Percentiles rank a stretch among this genome's conserved stretches.
Conservation (phyloP, 2,888 invertebrate genomes). For the Formica aserva region DNA sequence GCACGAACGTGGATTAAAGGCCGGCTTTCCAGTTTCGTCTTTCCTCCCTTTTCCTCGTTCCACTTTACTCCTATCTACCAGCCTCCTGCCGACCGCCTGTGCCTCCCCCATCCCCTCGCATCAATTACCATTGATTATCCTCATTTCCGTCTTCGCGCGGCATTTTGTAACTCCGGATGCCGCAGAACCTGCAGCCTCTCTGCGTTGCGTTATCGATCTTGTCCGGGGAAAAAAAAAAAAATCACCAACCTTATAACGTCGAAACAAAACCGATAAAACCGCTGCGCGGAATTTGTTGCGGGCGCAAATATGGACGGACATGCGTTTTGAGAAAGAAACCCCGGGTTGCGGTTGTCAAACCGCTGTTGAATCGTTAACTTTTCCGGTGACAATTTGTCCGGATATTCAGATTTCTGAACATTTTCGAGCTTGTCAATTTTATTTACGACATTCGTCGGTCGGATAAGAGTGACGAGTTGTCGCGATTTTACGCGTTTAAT, state of each 20-base stretch:
- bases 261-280: conserved; percentile 21
- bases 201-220: conserved; percentile 40
- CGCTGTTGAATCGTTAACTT: not conserved
- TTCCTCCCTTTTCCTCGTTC: conserved; percentile 17
- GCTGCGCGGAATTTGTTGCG: conserved; percentile 1
- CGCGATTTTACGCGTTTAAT: not conserved
- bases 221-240: not conserved
- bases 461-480: not conserved
- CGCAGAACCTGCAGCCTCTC: conserved; percentile 31
- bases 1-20: conserved; percentile 50
- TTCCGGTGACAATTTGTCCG: not conserved
- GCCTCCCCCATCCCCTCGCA: conserved; percentile 49
- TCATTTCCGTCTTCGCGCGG: conserved; percentile 63
- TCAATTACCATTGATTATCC: conserved; percentile 72
- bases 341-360: not conserved
- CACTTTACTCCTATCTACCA: conserved; percentile 51
- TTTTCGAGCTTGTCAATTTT: conserved; percentile 32
- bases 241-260: conserved; percentile 35
- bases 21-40: conserved; percentile 37
- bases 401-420: not conserved
- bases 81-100: conserved; percentile 2
- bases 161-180: conserved; percentile 54
- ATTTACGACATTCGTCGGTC: not conserved
- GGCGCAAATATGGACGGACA: not conserved
- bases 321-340: conserved; percentile 2